phyloP scores from a whole-genome alignment of 2,797 vertebrate genomes.

The Benthosema pterotum region DNA sequence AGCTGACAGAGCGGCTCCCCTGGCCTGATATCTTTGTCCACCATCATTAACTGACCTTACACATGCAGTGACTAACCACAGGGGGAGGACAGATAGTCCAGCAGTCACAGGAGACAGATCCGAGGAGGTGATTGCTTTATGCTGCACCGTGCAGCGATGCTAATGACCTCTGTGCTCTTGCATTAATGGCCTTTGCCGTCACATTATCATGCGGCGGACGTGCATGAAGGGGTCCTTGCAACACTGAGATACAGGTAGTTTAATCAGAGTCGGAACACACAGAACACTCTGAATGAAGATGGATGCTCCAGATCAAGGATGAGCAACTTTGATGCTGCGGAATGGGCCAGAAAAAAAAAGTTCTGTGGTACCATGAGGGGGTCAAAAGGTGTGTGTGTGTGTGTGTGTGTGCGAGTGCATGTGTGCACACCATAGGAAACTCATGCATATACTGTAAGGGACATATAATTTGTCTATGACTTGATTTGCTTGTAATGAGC shows the following conservation, averaged over 20 bases:
- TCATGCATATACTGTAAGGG: not conserved
- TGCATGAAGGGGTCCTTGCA: conserved; percentile 69
- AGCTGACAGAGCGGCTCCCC: conserved; percentile 64
- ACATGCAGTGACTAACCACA: conserved; percentile 69
- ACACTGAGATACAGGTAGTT: conserved; percentile 54
- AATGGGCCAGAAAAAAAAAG: conserved; percentile 29
- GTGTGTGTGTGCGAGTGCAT: not conserved
- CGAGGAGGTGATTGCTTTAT: conserved; percentile 82
- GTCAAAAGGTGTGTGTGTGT: conserved; percentile 1
- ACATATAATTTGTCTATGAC: not conserved
- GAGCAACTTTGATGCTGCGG: conserved; percentile 33
- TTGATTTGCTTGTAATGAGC: not conserved
- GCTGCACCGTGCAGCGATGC: conserved; percentile 80
- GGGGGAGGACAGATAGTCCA: conserved; percentile 73
- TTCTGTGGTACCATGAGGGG: conserved; percentile 17
- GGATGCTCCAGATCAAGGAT: conserved; percentile 43
- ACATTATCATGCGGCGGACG: conserved; percentile 75
- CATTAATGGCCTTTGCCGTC: conserved; percentile 83
- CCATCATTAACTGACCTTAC: conserved; percentile 82
- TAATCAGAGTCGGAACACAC: conserved; percentile 59
- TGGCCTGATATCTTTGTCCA: conserved; percentile 76
- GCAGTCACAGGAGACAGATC: conserved; percentile 72
- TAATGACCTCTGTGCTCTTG: conserved; percentile 85
- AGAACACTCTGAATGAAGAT: conserved; percentile 47
- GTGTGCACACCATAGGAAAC: not conserved